A percentile compares a stretch with the other conserved stretches of the same genome.
phyloP scores from a whole-genome alignment of 2,888 invertebrate genomes.

The Diachrysia chrysitis region DNA sequence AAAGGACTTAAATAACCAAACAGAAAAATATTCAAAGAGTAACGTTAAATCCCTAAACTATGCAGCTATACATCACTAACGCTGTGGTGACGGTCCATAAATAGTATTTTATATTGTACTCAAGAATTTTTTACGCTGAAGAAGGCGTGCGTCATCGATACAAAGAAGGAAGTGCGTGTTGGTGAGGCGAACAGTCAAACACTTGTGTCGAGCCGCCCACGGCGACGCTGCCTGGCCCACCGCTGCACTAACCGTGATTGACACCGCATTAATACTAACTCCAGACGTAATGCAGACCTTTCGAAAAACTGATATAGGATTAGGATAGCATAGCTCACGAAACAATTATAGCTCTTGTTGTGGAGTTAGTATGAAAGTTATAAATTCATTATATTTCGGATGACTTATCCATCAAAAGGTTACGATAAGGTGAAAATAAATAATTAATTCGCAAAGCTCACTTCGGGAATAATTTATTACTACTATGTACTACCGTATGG shows the following conservation, averaged over 20 bases:
- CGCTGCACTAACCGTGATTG: conserved; percentile 60
- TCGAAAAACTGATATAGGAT: conserved; percentile 33
- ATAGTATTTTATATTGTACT: conserved; percentile 72
- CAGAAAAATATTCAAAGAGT: conserved; percentile 53
- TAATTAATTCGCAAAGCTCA: not conserved
- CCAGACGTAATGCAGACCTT: conserved; percentile 64
- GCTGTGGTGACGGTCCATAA: conserved; percentile 70
- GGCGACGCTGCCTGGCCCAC: conserved; percentile 53
- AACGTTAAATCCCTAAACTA: conserved; percentile 65
- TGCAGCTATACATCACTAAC: conserved; percentile 56
- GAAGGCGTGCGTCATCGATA: conserved; percentile 76
- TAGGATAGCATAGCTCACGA: conserved; percentile 36
- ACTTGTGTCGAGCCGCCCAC: conserved; percentile 77
- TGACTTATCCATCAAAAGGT: not conserved
- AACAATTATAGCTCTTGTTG: conserved; percentile 32
- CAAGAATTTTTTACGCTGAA: conserved; percentile 61
- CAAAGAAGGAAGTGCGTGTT: conserved; percentile 70
- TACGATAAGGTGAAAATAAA: too few species aligned
- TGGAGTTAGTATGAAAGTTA: not conserved
- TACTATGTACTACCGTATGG: too few species aligned
- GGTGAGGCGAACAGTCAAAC: conserved; percentile 63
- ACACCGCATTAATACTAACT: conserved; percentile 62
- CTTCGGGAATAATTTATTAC: not conserved
- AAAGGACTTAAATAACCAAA: conserved; percentile 49
- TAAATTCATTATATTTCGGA: not conserved